Evolutionary conservation across 2,113 vertebrate genomes (phyloP).

Genomic region (Peromyscus polionotus): DNA sequence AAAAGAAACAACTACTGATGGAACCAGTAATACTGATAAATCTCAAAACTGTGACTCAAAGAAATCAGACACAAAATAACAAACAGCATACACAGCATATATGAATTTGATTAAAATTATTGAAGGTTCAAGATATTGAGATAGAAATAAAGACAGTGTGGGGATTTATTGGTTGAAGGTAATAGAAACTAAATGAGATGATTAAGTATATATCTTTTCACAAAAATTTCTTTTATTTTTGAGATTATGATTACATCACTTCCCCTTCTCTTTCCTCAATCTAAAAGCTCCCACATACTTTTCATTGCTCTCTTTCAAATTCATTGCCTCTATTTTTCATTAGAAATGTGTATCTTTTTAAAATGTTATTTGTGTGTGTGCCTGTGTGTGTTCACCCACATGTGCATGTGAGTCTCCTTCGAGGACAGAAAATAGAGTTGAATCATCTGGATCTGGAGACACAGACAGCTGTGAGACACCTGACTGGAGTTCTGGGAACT

Average conservation of each 20-base stretch:
- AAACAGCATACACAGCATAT: neutral
- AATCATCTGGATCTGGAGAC: neutral
- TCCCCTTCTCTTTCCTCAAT: neutral
- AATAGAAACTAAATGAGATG: neutral
- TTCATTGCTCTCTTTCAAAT: neutral
- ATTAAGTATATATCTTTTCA: neutral
- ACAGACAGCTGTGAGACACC: accelerated
- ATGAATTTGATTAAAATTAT: slow-evolving; percentile 40
- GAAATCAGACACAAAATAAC: neutral
- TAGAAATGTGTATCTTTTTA: neutral
- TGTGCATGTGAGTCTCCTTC: neutral
- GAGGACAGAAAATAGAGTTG: neutral
- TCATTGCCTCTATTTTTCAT: neutral
- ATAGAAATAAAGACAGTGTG: neutral
- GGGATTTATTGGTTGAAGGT: neutral
- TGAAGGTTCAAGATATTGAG: neutral
- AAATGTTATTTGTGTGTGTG: neutral
- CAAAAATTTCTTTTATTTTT: neutral
- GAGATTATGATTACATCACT: neutral
- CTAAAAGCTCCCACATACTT: no score
- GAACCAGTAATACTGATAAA: neutral
- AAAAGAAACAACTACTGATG: neutral
- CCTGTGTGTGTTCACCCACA: neutral
- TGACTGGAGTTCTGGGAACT: neutral
- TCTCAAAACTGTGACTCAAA: slow-evolving; percentile 7